Evolutionary conservation across 2,113 vertebrate species (phyloP), one percentile per base, ranked within the genome.

Genomic region (Campylomormyrus numenius): DNA sequence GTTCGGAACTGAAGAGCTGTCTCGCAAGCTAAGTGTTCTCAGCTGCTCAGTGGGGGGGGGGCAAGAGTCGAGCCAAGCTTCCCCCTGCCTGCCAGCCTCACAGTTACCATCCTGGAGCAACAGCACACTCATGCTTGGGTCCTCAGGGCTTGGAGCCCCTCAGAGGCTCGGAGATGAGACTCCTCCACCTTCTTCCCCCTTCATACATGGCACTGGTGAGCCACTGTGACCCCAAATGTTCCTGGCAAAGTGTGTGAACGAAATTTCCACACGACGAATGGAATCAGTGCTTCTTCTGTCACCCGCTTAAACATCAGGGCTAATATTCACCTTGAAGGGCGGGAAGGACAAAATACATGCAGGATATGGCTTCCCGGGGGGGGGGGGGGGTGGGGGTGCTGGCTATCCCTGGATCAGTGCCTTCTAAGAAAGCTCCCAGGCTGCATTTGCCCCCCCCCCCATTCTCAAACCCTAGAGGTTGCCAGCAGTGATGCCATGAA

Each of bases 61-160:
- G 88, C 91, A 89, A 91, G 90, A 91, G 90, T 49, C 3, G 1
- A 88, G 87, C 92, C 90, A 91, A 89, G 89, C 91, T 88, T 90
- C 92, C 92, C 92, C 91, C 90, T 91, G 90, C 89, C 90, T 39
- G 21, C 21, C n/a, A 91, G 83, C 89, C 74, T 89, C 83, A 91
- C 21, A 87, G 66, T 89, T 86, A 92, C 91, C 70, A 91, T 93
- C 92, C 93, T 91, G 92, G 93, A 93, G 92, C 90, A 52, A 92
- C 86, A 35, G 31, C 42, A 56, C 89, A 93, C 91, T 89, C 21
- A 84, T 8, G 21, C 35, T 35, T 74, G 74, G 27, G 70, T 39
- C 70, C 31, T 35, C 62, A 27, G 7, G 24, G 62, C 24, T 70
- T 9, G 1, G 62, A 58, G 53, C 53, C 8, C 62, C 62, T 56